Conservation (phyloP, 1,140 invertebrate species). For the Sycobia sp. region DNA sequence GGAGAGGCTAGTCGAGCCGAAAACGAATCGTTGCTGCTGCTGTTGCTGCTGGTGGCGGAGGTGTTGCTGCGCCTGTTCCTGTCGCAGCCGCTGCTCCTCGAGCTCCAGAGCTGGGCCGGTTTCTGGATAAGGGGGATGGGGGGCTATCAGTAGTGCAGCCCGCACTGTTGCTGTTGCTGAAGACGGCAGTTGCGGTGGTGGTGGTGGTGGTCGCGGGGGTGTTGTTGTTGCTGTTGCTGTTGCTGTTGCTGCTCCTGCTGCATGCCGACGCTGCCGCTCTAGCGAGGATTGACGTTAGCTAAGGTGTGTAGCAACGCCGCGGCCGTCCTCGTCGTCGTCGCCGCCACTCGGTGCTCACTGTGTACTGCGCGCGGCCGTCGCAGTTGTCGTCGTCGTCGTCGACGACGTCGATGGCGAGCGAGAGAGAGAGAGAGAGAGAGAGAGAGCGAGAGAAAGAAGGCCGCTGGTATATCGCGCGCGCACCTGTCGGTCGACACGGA, state of each 20-base stretch:
- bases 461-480: too few relatives aligned
- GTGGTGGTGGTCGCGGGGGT: too few relatives aligned
- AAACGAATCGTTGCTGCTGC: background rate
- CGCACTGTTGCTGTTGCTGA: constrained; percentile 5
- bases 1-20: background rate
- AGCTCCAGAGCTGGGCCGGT: constrained; percentile 25
- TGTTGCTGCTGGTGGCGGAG: background rate
- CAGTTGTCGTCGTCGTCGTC: too few relatives aligned
- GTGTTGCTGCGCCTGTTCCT: background rate
- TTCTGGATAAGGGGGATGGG: background rate
- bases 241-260: too few relatives aligned
- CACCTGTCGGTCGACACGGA: constrained; percentile 39
- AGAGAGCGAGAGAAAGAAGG: too few relatives aligned
- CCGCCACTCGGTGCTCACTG: too few relatives aligned
- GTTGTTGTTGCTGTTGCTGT: constrained; percentile 5
- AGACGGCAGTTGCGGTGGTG: too few relatives aligned
- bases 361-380: too few relatives aligned
- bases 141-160: background rate
- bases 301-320: too few relatives aligned
- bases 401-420: too few relatives aligned
- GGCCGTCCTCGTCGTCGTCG: background rate
- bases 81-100: constrained; percentile 22
- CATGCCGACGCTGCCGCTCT: constrained; percentile 7
- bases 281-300: too few relatives aligned
- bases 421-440: too few relatives aligned